Conservation (phyloP, 2,888 invertebrate genomes). For the Blastobasis adustella region DNA sequence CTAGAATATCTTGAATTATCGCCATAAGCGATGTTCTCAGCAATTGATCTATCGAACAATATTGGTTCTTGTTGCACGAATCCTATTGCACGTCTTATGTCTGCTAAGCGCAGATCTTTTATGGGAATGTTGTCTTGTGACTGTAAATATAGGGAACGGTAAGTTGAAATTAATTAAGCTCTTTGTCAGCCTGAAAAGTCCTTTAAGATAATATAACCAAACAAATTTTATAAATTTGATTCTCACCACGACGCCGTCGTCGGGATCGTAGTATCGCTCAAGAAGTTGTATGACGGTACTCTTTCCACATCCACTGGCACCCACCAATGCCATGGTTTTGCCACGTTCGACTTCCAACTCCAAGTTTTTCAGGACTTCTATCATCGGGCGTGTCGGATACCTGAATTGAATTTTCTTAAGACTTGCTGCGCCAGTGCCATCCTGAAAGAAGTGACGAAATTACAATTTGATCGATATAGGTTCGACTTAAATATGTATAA, state of each 20-base stretch:
- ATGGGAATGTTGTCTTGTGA: no score
- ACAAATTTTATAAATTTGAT: no score
- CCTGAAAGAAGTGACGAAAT: slow-evolving; percentile 33
- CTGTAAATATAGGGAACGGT: no score
- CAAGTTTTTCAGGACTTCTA: slow-evolving; percentile 76
- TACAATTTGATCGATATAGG: no score
- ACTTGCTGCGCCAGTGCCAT: slow-evolving; percentile 79
- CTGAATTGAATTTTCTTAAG: slow-evolving; percentile 81
- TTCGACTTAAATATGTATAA: no score
- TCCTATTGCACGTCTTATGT: slow-evolving; percentile 70
- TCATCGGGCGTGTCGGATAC: slow-evolving; percentile 84
- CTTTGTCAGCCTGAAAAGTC: no score
- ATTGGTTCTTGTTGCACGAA: slow-evolving; percentile 94
- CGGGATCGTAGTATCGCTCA: slow-evolving; percentile 86
- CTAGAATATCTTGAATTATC: slow-evolving; percentile 52
- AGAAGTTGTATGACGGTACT: slow-evolving; percentile 87
- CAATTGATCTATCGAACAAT: slow-evolving; percentile 87
- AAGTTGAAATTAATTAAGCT: no score
- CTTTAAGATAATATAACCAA: no score
- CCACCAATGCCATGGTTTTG: slow-evolving; percentile 85
- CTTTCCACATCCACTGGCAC: slow-evolving; percentile 86
- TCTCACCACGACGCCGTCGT: slow-evolving; percentile 74
- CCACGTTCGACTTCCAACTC: slow-evolving; percentile 80
- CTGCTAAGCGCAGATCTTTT: no score
- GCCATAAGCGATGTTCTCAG: slow-evolving; percentile 91